Base-by-base conservation (phyloP, 64 coral and sea anemone genomes). In the Anthopleura sola region DNA sequence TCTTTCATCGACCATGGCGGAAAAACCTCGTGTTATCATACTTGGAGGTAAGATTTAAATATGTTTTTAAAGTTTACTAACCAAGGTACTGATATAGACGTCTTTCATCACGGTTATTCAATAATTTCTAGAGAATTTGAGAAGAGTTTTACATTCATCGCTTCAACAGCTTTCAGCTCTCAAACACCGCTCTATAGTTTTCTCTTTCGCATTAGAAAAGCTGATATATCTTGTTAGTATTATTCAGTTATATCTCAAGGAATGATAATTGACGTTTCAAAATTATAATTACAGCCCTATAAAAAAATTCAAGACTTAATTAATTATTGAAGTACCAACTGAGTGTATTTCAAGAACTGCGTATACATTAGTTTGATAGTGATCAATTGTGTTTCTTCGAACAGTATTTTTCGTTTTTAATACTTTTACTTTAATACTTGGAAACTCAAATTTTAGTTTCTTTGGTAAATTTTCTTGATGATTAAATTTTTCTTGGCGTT, bases 21-120 rank as follows among this genome's bases (percentile, higher is more conserved):
- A 90, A 40, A 95, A 95, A 60, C 93, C 93, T 5, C 75, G 85
- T 85, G 93, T 95, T 34, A 64, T 95, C 24, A 78, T 95, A 34
- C 93, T 95, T 91, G 93, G 93, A 85, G 93, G 93, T 95, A 84
- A 94, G 86, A 53, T 20, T 76, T 18, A 21, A 18, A 83, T 83
- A 3, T 24, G 11, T 62, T n/a, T 62, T 9, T 62, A 62, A 26
- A 26, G 24, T 62, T 28, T 62, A 62, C 16, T n/a, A 62, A n/a
- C 58, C 58, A 62, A 62, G n/a, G 23, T n/a, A 5, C 5, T 23
- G 21, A 62, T 62, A 62, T 26, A 62, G 7, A 26, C 16, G 58
- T 62, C 58, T 62, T n/a, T 62, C 23, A n/a, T 15, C 58, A 26
- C 5, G 11, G n/a, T 26, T 62, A 28, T 62, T 62, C 21, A 62